Evolutionary conservation across 2,797 vertebrate genomes (phyloP), one percentile per base, ranked within the genome.

Genomic region (Esox lucius): DNA sequence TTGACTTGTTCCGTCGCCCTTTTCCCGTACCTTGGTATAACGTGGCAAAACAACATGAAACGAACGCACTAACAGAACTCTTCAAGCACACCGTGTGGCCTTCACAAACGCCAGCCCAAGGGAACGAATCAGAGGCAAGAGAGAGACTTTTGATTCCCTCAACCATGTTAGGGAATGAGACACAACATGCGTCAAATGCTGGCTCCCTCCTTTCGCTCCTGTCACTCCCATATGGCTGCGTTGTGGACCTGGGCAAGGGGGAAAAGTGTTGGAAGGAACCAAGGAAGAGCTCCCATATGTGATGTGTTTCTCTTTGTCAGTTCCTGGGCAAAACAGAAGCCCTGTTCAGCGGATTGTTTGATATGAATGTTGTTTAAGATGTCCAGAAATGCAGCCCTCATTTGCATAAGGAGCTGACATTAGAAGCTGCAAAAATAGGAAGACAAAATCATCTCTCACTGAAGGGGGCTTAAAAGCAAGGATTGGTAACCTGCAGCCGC

Each of bases 281-380:
- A 56, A 82, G 77, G 80, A 80, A 75, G 74, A 80, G 79, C 81
- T 89, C 84, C 91, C 92, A 93, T 94, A 92, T 94, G 93, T 86
- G 90, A 84, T 89, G 84, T 91, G 89, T 91, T 91, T 91, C 87
- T 92, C 90, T 93, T 92, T 89, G 92, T 94, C 91, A 91, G 86
- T 85, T 91, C 81, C 78, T 85, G 89, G 86, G 73, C 76, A 87
- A 87, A 90, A 91, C 89, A 91, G 89, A 90, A 88, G 89, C 79
- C 78, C 82, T 83, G 81, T 77, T 85, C 81, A 78, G 86, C 85
- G 79, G 87, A 85, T 84, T 85, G 85, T 90, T 86, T 89, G 85
- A 89, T 92, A 91, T 83, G 28, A 83, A 89, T 81, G 85, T 84
- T 78, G 83, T 80, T 87, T 78, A 79, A 88, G 85, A 88, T 79